A percentile compares a stretch with the other conserved stretches of the same genome.
phyloP scores from a whole-genome alignment of 2,888 invertebrate genomes.

The Galerucella pusilla region DNA sequence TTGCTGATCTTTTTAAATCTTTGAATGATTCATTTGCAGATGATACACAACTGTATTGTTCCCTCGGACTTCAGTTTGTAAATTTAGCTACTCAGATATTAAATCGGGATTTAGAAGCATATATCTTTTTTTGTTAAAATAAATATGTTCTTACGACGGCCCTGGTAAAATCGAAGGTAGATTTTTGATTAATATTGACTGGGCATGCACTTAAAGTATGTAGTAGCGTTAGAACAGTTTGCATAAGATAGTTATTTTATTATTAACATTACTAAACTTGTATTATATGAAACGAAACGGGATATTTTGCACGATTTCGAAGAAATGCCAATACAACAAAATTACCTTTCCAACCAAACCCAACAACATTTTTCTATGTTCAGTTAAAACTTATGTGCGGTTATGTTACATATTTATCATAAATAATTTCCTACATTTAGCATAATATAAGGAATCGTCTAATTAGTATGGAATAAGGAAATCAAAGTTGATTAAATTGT shows the following conservation, averaged over 20 bases:
- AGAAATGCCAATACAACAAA: neutral
- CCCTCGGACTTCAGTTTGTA: too few relatives aligned
- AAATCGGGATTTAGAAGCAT: too few relatives aligned
- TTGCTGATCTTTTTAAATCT: too few relatives aligned
- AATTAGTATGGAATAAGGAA: neutral
- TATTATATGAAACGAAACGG: neutral
- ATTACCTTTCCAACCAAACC: neutral
- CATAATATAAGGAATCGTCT: neutral
- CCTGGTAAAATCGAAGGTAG: neutral
- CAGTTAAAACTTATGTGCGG: neutral
- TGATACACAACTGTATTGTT: too few relatives aligned
- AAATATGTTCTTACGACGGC: neutral
- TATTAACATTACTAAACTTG: neutral
- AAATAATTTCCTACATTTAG: too few relatives aligned
- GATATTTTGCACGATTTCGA: slow-evolving; percentile 10
- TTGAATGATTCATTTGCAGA: too few relatives aligned
- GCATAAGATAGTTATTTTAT: slow-evolving; percentile 10
- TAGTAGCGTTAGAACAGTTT: slow-evolving; percentile 15
- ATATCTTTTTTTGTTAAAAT: too few relatives aligned
- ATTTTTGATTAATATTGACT: slow-evolving; percentile 11
- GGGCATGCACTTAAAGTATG: slow-evolving; percentile 14
- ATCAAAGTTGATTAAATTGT: neutral
- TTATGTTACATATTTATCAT: too few relatives aligned
- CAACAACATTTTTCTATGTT: neutral
- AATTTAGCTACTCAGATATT: too few relatives aligned